These are phyloP conservation scores for Eupithecia dodoneata DNA, from an alignment of 2,888 invertebrate species.

Conservation along the genomic window DNA sequence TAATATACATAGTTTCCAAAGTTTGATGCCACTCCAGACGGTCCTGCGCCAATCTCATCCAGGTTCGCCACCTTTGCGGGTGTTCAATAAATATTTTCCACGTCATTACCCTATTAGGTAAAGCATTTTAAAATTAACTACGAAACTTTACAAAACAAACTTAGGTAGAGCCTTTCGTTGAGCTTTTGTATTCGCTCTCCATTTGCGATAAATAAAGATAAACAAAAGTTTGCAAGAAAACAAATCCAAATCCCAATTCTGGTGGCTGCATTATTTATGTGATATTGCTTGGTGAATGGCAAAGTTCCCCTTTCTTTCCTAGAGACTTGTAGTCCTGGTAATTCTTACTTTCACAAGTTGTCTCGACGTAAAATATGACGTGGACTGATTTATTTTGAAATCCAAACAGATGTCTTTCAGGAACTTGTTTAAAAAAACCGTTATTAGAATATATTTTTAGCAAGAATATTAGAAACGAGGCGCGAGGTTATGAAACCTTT, in stretches of 20 bases:
- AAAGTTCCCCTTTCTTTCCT: slow-evolving; percentile 75
- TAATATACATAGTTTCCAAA: too few relatives aligned
- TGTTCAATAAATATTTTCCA: slow-evolving; percentile 59
- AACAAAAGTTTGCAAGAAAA: slow-evolving; percentile 82
- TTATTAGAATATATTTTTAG: slow-evolving; percentile 2
- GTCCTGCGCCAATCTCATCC: too few relatives aligned
- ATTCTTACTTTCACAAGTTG: slow-evolving; percentile 73
- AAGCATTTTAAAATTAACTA: slow-evolving; percentile 50
- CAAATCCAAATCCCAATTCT: slow-evolving; percentile 83
- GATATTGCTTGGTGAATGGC: slow-evolving; percentile 77
- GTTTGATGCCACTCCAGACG: too few relatives aligned
- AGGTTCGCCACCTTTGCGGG: not conserved
- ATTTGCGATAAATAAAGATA: slow-evolving; percentile 66
- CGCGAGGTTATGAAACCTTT: slow-evolving; percentile 34
- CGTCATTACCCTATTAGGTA: slow-evolving; percentile 52
- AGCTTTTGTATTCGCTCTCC: slow-evolving; percentile 64
- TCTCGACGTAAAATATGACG: slow-evolving; percentile 54
- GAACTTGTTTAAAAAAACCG: not conserved
- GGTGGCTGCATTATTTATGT: slow-evolving; percentile 82
- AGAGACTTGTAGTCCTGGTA: slow-evolving; percentile 69
- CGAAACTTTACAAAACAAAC: slow-evolving; percentile 43
- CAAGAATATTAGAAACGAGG: slow-evolving; percentile 16
- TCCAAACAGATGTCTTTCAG: not conserved
- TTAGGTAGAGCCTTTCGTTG: slow-evolving; percentile 7
- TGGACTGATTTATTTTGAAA: slow-evolving; percentile 40